These are phyloP conservation scores for Drymodes brunneopygia DNA, from an alignment of 2,113 vertebrate genomes.

Conservation along the genomic window DNA sequence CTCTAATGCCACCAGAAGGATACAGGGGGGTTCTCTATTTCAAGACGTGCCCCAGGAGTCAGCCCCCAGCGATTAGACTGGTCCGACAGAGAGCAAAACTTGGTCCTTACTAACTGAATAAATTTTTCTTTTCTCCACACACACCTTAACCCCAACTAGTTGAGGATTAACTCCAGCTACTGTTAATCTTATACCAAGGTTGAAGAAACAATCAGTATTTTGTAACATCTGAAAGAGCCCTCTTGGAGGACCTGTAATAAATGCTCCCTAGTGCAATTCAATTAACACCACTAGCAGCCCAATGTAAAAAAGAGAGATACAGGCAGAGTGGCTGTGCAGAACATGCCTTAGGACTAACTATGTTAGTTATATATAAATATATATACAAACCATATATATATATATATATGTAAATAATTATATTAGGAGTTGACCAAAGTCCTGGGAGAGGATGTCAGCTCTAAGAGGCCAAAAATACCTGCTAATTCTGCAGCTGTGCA, in stretches of 20 bases:
- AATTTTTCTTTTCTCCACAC: neutral
- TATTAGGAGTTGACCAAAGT: neutral
- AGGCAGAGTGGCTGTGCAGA: neutral
- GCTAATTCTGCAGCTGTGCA: neutral
- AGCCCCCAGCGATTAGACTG: neutral
- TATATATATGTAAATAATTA: neutral
- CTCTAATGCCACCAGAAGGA: neutral
- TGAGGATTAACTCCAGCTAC: neutral
- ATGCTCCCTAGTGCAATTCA: neutral
- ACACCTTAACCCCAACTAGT: neutral
- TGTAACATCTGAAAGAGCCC: neutral
- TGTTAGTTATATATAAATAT: neutral
- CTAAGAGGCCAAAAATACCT: neutral
- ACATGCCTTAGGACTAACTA: neutral
- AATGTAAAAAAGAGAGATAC: neutral
- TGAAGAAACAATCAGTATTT: neutral
- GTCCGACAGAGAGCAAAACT: neutral
- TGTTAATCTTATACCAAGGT: neutral
- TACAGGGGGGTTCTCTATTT: neutral
- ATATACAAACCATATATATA: neutral
- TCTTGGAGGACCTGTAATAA: neutral
- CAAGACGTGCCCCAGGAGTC: neutral
- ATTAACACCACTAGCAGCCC: neutral
- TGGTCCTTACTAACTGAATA: neutral
- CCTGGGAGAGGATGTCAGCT: neutral